Conservation (phyloP, 2,888 invertebrate genomes). For the Ophraella communa region DNA sequence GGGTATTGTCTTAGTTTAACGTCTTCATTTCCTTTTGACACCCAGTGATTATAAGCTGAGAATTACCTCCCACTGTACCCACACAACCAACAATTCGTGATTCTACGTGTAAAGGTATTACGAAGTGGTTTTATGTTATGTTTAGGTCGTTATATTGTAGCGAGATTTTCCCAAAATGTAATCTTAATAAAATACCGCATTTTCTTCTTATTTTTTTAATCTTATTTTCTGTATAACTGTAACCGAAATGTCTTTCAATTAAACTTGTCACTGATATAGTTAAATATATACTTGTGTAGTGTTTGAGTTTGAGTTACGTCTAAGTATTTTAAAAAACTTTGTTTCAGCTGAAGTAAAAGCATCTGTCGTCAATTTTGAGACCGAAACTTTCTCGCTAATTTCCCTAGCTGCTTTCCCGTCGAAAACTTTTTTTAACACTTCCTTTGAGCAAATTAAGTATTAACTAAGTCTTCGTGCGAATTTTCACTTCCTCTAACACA, state of each 20-base stretch:
- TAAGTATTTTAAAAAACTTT: too few species aligned
- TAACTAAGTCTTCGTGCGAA: conserved; percentile 34
- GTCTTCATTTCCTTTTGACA: conserved; percentile 48
- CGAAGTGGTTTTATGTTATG: background rate
- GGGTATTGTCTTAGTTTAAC: conserved; percentile 43
- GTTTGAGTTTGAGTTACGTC: too few species aligned
- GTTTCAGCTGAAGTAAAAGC: background rate
- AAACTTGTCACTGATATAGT: too few species aligned
- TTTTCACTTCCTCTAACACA: conserved; percentile 28
- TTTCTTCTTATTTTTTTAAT: too few species aligned
- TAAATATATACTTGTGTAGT: too few species aligned
- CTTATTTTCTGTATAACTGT: too few species aligned
- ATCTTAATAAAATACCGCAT: too few species aligned
- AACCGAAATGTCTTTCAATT: too few species aligned
- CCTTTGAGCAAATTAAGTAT: conserved; percentile 24
- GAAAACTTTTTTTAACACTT: conserved; percentile 22
- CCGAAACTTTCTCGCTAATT: conserved; percentile 23
- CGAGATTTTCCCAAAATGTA: too few species aligned
- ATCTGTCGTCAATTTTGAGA: conserved; percentile 3
- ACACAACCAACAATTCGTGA: conserved; percentile 33
- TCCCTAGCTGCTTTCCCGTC: conserved; percentile 21
- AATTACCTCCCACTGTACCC: conserved; percentile 42
- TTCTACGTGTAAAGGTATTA: background rate
- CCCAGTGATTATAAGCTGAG: conserved; percentile 43
- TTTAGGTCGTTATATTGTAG: too few species aligned